Percentiles rank a stretch among this genome's conserved stretches.
phyloP scores from a whole-genome alignment of 2,888 invertebrate genomes.

The Platycnemis pennipes region DNA sequence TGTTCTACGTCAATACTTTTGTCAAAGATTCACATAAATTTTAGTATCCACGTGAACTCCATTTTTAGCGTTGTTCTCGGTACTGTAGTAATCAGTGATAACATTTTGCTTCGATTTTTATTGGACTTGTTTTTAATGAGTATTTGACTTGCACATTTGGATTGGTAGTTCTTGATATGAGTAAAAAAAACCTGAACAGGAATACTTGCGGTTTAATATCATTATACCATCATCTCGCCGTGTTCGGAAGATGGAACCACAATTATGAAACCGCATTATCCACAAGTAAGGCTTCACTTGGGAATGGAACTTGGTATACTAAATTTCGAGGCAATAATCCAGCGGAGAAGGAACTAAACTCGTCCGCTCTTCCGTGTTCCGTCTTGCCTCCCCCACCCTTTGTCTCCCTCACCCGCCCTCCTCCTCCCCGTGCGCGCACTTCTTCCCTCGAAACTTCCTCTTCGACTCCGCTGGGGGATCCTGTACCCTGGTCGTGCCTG shows the following conservation, averaged over 20 bases:
- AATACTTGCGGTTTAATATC: neutral
- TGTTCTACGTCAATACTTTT: too few relatives aligned
- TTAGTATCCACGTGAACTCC: too few relatives aligned
- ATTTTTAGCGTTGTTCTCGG: too few relatives aligned
- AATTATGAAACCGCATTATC: neutral
- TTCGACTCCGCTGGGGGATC: slow-evolving; percentile 54
- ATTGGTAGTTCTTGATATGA: too few relatives aligned
- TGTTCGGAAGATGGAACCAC: neutral
- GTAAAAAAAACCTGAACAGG: too few relatives aligned
- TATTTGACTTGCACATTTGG: too few relatives aligned
- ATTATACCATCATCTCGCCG: neutral
- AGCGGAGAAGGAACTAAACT: neutral
- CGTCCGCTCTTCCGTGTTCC: slow-evolving; percentile 4
- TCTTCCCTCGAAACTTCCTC: slow-evolving; percentile 58
- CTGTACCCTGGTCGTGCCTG: slow-evolving; percentile 64
- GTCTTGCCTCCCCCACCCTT: neutral
- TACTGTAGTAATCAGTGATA: too few relatives aligned
- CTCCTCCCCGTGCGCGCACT: neutral
- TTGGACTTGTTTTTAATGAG: too few relatives aligned
- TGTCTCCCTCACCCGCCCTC: neutral
- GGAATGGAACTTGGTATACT: neutral
- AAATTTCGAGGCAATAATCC: slow-evolving; percentile 15
- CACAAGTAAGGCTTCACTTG: neutral
- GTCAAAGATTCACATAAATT: too few relatives aligned
- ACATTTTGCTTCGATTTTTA: too few relatives aligned